Percentiles rank a stretch among this genome's conserved stretches.
phyloP scores from a whole-genome alignment of 92 coral and sea anemone genomes.

The Zoanthus gigantus region DNA sequence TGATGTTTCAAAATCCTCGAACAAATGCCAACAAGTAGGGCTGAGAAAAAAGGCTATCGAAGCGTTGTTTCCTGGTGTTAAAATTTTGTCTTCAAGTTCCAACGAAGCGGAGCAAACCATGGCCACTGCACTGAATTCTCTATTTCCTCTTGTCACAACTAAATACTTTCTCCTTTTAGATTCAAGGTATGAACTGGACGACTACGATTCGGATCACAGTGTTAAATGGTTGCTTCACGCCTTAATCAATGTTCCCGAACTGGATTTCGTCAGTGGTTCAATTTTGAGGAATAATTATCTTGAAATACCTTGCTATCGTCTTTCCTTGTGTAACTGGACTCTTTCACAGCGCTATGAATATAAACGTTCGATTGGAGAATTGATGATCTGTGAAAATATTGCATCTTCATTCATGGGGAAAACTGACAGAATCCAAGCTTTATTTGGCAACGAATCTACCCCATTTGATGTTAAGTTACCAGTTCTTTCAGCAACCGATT shows the following conservation, averaged over 20 bases:
- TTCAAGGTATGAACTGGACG: slow-evolving; percentile 33
- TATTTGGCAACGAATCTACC: background rate
- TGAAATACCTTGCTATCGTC: slow-evolving; percentile 61
- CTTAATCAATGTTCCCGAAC: slow-evolving; percentile 59
- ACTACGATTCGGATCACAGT: slow-evolving; percentile 58
- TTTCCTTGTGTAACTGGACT: slow-evolving; percentile 71
- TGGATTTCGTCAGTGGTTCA: slow-evolving; percentile 79
- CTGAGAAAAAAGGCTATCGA: background rate
- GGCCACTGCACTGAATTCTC: slow-evolving; percentile 27
- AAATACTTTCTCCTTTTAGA: slow-evolving; percentile 67
- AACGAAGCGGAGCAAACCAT: background rate
- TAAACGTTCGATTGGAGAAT: slow-evolving; percentile 63
- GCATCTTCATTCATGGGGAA: slow-evolving; percentile 74
- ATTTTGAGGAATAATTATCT: slow-evolving; percentile 49
- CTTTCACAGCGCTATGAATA: slow-evolving; percentile 65
- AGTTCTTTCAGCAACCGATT: slow-evolving; percentile 50
- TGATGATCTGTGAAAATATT: slow-evolving; percentile 72
- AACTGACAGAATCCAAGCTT: slow-evolving; percentile 26
- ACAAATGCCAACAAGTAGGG: too few species aligned
- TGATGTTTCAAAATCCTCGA: too few species aligned
- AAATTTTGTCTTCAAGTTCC: background rate
- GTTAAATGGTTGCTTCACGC: slow-evolving; percentile 63
- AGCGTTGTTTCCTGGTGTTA: background rate
- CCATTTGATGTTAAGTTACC: slow-evolving; percentile 56
- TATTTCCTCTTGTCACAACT: slow-evolving; percentile 53